These are phyloP conservation scores for Gymnogyps californianus DNA, from an alignment of 2,113 vertebrate species.

Conservation along the genomic window DNA sequence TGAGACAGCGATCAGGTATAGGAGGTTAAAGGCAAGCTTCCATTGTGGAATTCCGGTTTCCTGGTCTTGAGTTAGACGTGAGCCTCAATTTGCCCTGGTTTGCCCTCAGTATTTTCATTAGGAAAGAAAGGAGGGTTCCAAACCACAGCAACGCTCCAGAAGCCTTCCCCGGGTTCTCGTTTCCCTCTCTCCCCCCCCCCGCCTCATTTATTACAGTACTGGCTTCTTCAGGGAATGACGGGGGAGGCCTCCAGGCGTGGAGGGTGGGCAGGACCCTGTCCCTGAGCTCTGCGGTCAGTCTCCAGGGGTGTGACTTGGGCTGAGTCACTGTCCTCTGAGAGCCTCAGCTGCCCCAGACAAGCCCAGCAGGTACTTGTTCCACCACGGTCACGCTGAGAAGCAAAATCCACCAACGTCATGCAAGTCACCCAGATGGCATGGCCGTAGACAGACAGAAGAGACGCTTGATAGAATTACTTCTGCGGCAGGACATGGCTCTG, in stretches of 20 bases:
- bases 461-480: neutral
- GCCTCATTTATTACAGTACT: rapidly evolving
- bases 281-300: neutral
- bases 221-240: rapidly evolving
- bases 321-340: rapidly evolving
- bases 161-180: rapidly evolving
- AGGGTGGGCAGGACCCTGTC: neutral
- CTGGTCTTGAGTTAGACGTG: rapidly evolving
- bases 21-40: neutral
- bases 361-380: neutral
- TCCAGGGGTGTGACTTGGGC: neutral
- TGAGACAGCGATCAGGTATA: rapidly evolving
- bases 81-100: neutral
- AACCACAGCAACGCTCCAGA: neutral
- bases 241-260: neutral
- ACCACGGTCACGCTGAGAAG: rapidly evolving
- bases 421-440: rapidly evolving
- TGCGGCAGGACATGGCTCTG: neutral
- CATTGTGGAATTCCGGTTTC: rapidly evolving
- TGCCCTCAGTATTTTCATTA: rapidly evolving
- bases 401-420: rapidly evolving
- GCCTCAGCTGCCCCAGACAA: neutral
- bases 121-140: neutral
- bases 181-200: neutral
- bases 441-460: neutral